A percentile compares a stretch with the other conserved stretches of the same genome.
phyloP scores from a whole-genome alignment of 2,888 invertebrate species.

The Nephrotoma flavescens region DNA sequence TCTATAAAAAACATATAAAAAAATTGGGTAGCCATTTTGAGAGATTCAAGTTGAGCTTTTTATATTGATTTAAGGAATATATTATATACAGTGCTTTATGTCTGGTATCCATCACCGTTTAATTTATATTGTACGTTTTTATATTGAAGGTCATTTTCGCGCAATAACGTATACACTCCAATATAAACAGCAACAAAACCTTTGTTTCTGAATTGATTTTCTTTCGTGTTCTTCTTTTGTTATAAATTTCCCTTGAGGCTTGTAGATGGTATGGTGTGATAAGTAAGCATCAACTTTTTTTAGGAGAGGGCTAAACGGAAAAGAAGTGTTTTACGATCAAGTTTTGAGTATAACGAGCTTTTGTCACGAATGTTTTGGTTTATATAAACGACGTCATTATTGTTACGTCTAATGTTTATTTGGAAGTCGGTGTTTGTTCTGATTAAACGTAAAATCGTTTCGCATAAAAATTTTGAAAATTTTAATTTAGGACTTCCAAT shows the following conservation, averaged over 20 bases:
- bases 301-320: background rate
- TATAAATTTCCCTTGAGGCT: background rate
- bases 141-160: background rate
- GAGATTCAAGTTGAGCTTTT: background rate
- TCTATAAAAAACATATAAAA: background rate
- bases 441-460: too few relatives aligned
- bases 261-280: background rate
- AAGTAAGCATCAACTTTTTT: background rate
- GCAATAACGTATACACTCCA: background rate
- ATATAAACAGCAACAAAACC: background rate
- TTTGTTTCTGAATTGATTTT: background rate
- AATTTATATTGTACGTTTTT: background rate
- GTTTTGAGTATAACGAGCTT: background rate
- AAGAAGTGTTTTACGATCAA: too few relatives aligned
- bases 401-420: background rate
- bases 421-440: too few relatives aligned
- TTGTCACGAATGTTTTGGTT: background rate
- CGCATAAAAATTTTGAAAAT: too few relatives aligned
- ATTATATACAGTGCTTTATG: background rate
- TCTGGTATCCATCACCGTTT: background rate
- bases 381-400: background rate
- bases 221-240: background rate
- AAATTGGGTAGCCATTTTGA: slow-evolving; percentile 2
- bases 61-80: background rate
- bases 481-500: too few relatives aligned